Conservation (phyloP, 2,113 vertebrate species). For the Bubo blakistoni region DNA sequence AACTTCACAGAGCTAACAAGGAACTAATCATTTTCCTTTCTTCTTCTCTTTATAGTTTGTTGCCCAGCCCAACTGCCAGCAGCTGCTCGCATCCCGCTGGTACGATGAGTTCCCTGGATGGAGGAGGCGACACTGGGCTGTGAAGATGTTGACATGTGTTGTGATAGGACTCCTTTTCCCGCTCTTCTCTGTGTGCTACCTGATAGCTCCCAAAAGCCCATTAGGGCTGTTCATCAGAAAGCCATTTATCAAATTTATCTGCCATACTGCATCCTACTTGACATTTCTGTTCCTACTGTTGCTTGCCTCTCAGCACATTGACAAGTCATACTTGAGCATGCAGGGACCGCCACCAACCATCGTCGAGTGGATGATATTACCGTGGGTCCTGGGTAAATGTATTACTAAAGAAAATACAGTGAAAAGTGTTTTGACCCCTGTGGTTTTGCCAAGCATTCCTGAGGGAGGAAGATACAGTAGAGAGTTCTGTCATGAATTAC, state of each 20-base stretch:
- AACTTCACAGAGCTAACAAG: background rate
- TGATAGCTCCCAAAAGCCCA: slow-evolving; percentile 91
- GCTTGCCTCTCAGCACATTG: slow-evolving; percentile 92
- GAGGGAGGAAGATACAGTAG: background rate
- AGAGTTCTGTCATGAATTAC: background rate
- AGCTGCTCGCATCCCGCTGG: slow-evolving; percentile 95
- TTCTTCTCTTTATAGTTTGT: slow-evolving; percentile 82
- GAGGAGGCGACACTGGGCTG: slow-evolving; percentile 94
- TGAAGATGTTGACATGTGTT: slow-evolving; percentile 90
- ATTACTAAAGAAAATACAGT: slow-evolving; percentile 77
- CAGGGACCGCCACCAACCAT: slow-evolving; percentile 88
- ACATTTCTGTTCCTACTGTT: slow-evolving; percentile 95
- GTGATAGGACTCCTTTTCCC: slow-evolving; percentile 94
- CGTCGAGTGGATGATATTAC: slow-evolving; percentile 98
- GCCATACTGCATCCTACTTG: slow-evolving; percentile 97
- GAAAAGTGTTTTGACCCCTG: slow-evolving; percentile 22
- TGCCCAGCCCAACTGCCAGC: slow-evolving; percentile 97
- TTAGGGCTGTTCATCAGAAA: slow-evolving; percentile 93
- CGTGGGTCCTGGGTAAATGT: slow-evolving; percentile 97
- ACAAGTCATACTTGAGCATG: slow-evolving; percentile 72
- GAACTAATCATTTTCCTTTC: slow-evolving; percentile 17
- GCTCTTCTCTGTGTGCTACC: slow-evolving; percentile 88
- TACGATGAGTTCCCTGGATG: slow-evolving; percentile 96
- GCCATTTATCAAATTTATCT: slow-evolving; percentile 99
- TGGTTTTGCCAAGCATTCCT: background rate